A percentile compares a stretch with the other conserved stretches of the same genome.
These are phyloP conservation scores for Onychostruthus taczanowskii DNA, from an alignment of 2,113 vertebrate genomes.

Conservation along the genomic window DNA sequence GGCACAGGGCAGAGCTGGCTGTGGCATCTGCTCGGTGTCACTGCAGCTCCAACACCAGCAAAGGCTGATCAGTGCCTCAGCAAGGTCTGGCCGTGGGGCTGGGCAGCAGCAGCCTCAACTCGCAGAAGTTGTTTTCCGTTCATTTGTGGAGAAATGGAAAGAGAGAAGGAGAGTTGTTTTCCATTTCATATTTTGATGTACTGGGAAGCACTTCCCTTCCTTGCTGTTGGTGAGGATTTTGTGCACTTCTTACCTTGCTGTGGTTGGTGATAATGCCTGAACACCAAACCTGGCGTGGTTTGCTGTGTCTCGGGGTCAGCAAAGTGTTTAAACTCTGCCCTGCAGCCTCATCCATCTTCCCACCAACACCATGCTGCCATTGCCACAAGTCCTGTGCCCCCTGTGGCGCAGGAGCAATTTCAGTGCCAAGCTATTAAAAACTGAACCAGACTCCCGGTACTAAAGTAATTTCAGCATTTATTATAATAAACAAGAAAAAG, in stretches of 20 bases:
- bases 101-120: neutral
- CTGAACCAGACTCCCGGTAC: too few relatives aligned
- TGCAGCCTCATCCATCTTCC: neutral
- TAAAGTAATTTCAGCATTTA: too few relatives aligned
- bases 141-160: neutral
- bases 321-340: neutral
- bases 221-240: neutral
- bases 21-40: accelerated
- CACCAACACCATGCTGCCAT: accelerated
- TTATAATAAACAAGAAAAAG: too few relatives aligned
- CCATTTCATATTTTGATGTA: neutral
- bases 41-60: neutral
- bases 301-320: neutral
- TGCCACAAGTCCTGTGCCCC: neutral
- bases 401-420: accelerated
- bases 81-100: accelerated
- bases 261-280: neutral
- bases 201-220: neutral
- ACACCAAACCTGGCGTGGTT: accelerated
- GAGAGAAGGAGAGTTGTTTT: neutral
- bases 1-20: neutral
- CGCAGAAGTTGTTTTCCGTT: neutral
- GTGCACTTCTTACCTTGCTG: accelerated
- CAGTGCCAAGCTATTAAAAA: too few relatives aligned
- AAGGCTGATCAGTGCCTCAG: neutral